Evolutionary conservation across 1,140 invertebrate genomes (phyloP).

Genomic region (Sinonovacula constricta): DNA sequence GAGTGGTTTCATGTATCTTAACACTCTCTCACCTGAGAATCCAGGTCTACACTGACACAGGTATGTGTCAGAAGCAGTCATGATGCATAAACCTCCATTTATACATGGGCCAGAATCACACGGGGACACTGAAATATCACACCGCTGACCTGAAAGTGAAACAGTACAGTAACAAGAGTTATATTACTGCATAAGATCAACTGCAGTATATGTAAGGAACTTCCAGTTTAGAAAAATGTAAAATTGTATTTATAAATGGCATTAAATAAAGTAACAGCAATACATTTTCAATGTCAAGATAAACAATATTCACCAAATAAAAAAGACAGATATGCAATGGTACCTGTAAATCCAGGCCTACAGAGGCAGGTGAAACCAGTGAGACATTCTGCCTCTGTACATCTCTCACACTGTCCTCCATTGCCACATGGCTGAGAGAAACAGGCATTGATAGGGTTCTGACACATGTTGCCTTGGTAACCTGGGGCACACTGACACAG

Average conservation of each 20-base stretch:
- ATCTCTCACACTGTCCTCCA: slow-evolving; percentile 53
- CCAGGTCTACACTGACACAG: slow-evolving; percentile 47
- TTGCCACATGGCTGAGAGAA: slow-evolving; percentile 66
- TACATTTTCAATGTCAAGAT: too few relatives aligned
- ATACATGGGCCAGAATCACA: slow-evolving; percentile 62
- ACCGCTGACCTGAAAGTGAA: slow-evolving; percentile 42
- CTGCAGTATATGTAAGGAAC: too few relatives aligned
- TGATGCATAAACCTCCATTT: slow-evolving; percentile 52
- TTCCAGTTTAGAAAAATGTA: too few relatives aligned
- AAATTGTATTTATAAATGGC: too few relatives aligned
- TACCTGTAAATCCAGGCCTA: slow-evolving; percentile 37
- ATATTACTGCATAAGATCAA: too few relatives aligned
- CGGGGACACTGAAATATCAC: slow-evolving; percentile 47
- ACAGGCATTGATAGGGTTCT: slow-evolving; percentile 51
- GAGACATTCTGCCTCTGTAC: slow-evolving; percentile 19
- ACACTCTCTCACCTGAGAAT: slow-evolving; percentile 40
- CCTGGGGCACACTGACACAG: slow-evolving; percentile 44
- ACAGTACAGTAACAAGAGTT: too few relatives aligned
- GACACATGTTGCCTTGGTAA: slow-evolving; percentile 51
- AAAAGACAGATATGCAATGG: too few relatives aligned
- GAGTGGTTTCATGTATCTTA: too few relatives aligned
- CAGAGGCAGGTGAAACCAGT: slow-evolving; percentile 17
- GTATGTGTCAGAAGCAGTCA: slow-evolving; percentile 9
- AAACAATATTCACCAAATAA: too few relatives aligned
- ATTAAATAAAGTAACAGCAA: too few relatives aligned